Evolutionary conservation across 2,113 vertebrate species (phyloP).

Genomic region (Colistium nudipinnis): DNA sequence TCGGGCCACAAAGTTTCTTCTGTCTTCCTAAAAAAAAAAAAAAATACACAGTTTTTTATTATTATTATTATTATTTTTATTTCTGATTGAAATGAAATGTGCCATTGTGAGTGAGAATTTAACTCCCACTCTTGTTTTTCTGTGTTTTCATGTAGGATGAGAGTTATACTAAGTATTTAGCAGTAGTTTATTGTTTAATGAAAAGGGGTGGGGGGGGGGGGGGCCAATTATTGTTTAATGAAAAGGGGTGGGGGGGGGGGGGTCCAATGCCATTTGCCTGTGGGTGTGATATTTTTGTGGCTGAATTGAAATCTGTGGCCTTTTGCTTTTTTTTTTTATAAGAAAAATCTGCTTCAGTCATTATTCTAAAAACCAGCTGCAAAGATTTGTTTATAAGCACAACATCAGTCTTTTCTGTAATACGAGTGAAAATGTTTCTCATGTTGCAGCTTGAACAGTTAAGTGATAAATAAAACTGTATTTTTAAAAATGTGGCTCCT

Average conservation of each 20-base stretch:
- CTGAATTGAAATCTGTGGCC: too few relatives aligned
- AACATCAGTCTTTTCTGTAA: background rate
- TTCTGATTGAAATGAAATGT: background rate
- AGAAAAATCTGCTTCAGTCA: slow-evolving; percentile 34
- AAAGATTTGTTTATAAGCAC: slow-evolving; percentile 31
- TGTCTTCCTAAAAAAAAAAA: too few relatives aligned
- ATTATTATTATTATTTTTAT: slow-evolving; percentile 7
- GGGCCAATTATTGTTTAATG: too few relatives aligned
- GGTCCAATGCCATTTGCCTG: too few relatives aligned
- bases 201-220: background rate
- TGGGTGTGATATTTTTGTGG: slow-evolving; percentile 20
- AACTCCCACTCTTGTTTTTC: background rate
- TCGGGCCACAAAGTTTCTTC: slow-evolving; percentile 4
- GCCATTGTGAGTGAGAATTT: background rate
- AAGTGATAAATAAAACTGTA: slow-evolving; percentile 39
- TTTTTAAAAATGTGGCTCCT: slow-evolving; percentile 66
- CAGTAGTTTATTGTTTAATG: slow-evolving; percentile 14
- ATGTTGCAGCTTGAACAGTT: slow-evolving; percentile 17
- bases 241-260: background rate
- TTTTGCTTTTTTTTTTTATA: slow-evolving; percentile 24
- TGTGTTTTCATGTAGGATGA: slow-evolving; percentile 5
- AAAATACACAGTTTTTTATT: background rate
- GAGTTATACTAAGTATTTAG: slow-evolving; percentile 41
- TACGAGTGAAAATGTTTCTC: slow-evolving; percentile 22
- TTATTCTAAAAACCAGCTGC: background rate